Evolutionary conservation across 2,797 vertebrate genomes (phyloP).

Genomic region (Phrynocephalus vlangalii): DNA sequence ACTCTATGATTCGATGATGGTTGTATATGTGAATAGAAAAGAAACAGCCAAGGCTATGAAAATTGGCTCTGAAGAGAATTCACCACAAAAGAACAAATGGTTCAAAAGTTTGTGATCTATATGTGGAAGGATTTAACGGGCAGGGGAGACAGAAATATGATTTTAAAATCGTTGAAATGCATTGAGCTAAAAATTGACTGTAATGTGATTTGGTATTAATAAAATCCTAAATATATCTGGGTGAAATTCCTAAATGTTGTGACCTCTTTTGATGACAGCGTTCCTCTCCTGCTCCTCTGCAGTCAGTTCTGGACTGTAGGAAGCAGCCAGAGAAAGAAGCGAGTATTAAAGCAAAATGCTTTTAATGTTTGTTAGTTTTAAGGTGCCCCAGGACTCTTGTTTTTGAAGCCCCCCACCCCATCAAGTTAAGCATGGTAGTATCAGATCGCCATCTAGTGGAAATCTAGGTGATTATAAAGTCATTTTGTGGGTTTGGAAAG

Average conservation of each 20-base stretch:
- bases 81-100: not conserved
- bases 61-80: not conserved
- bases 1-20: too few species aligned
- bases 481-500: not conserved
- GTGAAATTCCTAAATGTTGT: not conserved
- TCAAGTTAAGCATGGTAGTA: not conserved
- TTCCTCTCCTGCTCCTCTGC: too few species aligned
- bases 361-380: not conserved
- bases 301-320: not conserved
- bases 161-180: too few species aligned
- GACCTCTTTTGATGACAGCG: too few species aligned
- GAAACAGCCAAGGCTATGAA: not conserved
- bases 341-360: not conserved
- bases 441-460: constrained; percentile 22
- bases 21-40: not conserved
- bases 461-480: not conserved
- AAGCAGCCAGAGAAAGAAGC: not conserved
- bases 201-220: too few species aligned
- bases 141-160: not conserved
- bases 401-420: not conserved
- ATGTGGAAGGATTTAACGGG: not conserved
- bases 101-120: too few species aligned
- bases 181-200: not conserved
- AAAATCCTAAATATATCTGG: not conserved
- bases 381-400: not conserved